Percentiles rank a stretch among this genome's conserved stretches.
These are phyloP conservation scores for Meloe dianella DNA, from an alignment of 2,888 invertebrate genomes.

Conservation along the genomic window DNA sequence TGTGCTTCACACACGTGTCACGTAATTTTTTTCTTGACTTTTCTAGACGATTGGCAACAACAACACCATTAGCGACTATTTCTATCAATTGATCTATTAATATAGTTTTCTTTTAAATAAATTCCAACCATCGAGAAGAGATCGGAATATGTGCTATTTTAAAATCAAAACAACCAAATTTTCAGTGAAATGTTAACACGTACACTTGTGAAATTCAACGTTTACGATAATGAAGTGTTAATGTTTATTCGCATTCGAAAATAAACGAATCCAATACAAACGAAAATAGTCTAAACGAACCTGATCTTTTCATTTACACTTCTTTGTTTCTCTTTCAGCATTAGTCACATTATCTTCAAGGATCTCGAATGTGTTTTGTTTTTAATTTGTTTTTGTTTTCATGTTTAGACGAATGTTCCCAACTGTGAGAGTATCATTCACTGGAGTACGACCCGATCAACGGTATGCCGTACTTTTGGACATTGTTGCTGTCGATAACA, in stretches of 20 bases:
- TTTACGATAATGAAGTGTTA: constrained; percentile 11
- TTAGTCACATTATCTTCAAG: no score
- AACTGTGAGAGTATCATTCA: constrained; percentile 92
- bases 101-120: background rate
- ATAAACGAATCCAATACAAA: constrained; percentile 5
- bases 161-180: background rate
- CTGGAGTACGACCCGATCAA: constrained; percentile 79
- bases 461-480: constrained; percentile 94
- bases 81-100: constrained; percentile 31
- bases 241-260: constrained; percentile 1
- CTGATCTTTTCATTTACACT: background rate
- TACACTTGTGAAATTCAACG: background rate
- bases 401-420: constrained; percentile 95
- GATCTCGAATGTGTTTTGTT: no score
- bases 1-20: constrained; percentile 40
- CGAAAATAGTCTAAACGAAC: background rate
- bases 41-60: constrained; percentile 42
- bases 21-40: constrained; percentile 25
- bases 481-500: constrained; percentile 95
- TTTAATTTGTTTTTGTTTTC: constrained; percentile 19
- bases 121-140: background rate
- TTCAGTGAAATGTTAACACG: background rate
- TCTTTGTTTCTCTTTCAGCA: background rate
- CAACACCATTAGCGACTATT: constrained; percentile 36
- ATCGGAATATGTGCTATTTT: background rate